phyloP scores from a whole-genome alignment of 1,140 invertebrate species.

The Geopemphigus sp. region DNA sequence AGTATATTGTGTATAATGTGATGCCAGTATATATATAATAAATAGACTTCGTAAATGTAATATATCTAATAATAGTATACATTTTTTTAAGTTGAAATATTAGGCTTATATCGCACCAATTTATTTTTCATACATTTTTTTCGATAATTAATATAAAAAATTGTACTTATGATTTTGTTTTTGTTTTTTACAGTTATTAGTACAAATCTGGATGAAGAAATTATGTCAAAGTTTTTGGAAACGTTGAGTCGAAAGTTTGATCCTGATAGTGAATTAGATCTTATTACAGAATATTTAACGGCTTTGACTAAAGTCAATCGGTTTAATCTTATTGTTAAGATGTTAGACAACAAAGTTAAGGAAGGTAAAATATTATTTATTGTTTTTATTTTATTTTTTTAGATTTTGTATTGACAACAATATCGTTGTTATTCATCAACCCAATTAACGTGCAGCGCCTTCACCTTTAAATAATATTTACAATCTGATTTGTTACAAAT shows the following conservation, averaged over 20 bases:
- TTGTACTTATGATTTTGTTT: constrained; percentile 1
- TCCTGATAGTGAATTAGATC: constrained; percentile 39
- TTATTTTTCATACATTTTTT: too few relatives aligned
- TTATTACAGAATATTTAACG: constrained; percentile 40
- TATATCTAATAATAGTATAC: too few relatives aligned
- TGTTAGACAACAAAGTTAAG: constrained; percentile 46
- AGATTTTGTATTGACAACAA: background rate
- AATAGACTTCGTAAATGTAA: too few relatives aligned
- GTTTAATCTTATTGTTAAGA: constrained; percentile 34
- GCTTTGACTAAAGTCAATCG: constrained; percentile 41
- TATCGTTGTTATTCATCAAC: too few relatives aligned
- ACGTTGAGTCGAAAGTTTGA: constrained; percentile 32
- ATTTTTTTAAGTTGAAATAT: too few relatives aligned
- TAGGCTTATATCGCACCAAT: too few relatives aligned
- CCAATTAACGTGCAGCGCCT: too few relatives aligned
- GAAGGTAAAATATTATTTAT: constrained; percentile 32
- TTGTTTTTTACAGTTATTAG: constrained; percentile 33
- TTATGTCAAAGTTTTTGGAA: constrained; percentile 39
- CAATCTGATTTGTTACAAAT: too few relatives aligned
- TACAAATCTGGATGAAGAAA: constrained; percentile 43
- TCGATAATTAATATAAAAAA: background rate
- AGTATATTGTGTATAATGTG: too few relatives aligned
- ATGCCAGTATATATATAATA: too few relatives aligned
- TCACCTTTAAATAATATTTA: too few relatives aligned
- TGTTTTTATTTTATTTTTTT: background rate